Percentiles rank a stretch among this genome's conserved stretches.
Conservation (phyloP, 2,888 invertebrate genomes). For the Drosophila differens region DNA sequence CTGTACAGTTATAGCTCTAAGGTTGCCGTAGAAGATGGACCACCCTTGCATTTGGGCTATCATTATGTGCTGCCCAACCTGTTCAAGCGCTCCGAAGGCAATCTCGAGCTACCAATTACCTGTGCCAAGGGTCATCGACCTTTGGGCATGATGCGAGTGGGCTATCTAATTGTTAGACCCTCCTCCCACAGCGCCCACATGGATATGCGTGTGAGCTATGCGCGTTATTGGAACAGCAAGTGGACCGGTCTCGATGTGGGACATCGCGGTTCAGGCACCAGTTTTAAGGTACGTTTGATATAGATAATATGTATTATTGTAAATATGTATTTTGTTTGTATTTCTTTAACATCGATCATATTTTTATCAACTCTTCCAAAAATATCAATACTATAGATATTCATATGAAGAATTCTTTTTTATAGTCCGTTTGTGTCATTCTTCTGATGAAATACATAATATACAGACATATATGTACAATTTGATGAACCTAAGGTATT, state of each 20-base stretch:
- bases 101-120: slow-evolving; percentile 93
- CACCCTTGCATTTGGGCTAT: slow-evolving; percentile 94
- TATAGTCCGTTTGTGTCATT: slow-evolving; percentile 31
- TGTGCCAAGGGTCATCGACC: slow-evolving; percentile 94
- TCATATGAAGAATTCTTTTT: slow-evolving; percentile 21
- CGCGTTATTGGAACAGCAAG: slow-evolving; percentile 94
- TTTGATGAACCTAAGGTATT: slow-evolving; percentile 34
- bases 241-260: slow-evolving; percentile 97
- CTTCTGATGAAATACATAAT: slow-evolving; percentile 26
- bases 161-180: slow-evolving; percentile 86
- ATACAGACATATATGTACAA: slow-evolving; percentile 22
- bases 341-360: slow-evolving; percentile 2
- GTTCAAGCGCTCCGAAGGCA: slow-evolving; percentile 92
- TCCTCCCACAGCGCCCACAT: slow-evolving; percentile 86
- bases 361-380: slow-evolving; percentile 29
- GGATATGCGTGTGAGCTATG: slow-evolving; percentile 92
- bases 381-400: slow-evolving; percentile 32
- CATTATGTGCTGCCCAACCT: slow-evolving; percentile 95
- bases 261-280: slow-evolving; percentile 97
- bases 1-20: slow-evolving; percentile 91
- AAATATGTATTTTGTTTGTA: not conserved
- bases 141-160: slow-evolving; percentile 90
- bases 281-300: slow-evolving; percentile 88
- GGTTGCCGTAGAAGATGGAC: slow-evolving; percentile 87
- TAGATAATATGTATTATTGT: not conserved